Percentiles rank a stretch among this genome's conserved stretches.
Conservation (phyloP, 1,140 invertebrate genomes). For the Euura lappo region DNA sequence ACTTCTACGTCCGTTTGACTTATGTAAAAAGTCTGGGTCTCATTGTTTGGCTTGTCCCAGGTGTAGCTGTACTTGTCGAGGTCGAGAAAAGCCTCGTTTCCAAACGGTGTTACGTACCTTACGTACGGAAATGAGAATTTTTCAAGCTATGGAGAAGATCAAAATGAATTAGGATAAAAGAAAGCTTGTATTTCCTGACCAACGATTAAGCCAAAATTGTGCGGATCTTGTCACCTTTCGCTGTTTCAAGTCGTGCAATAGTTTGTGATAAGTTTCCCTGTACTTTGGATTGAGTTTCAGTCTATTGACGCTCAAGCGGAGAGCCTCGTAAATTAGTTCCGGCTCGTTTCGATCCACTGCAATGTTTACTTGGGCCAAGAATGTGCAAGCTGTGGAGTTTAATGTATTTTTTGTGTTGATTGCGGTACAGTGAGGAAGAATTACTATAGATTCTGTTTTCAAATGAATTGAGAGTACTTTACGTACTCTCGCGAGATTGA, state of each 20-base stretch:
- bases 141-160: constrained; percentile 31
- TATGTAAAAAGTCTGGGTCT: constrained; percentile 40
- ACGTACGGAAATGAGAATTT: constrained; percentile 44
- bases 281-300: constrained; percentile 34
- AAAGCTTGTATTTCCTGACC: constrained; percentile 2
- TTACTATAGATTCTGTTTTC: no score
- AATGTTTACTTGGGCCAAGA: constrained; percentile 34
- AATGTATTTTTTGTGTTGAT: no score
- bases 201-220: constrained; percentile 11
- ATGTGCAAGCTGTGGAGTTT: constrained; percentile 29
- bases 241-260: constrained; percentile 36
- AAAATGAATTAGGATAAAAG: constrained; percentile 8
- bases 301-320: constrained; percentile 26
- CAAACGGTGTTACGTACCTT: constrained; percentile 37
- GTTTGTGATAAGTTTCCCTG: constrained; percentile 37
- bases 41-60: constrained; percentile 49
- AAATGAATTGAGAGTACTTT: no score
- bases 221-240: constrained; percentile 30
- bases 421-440: no score
- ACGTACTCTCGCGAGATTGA: no score
- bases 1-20: constrained; percentile 49
- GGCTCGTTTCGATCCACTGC: constrained; percentile 33
- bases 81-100: constrained; percentile 52
- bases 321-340: constrained; percentile 27
- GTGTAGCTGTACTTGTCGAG: constrained; percentile 44